Base-by-base conservation (phyloP, 1,140 invertebrate species). In the Magallana ariakensis region DNA sequence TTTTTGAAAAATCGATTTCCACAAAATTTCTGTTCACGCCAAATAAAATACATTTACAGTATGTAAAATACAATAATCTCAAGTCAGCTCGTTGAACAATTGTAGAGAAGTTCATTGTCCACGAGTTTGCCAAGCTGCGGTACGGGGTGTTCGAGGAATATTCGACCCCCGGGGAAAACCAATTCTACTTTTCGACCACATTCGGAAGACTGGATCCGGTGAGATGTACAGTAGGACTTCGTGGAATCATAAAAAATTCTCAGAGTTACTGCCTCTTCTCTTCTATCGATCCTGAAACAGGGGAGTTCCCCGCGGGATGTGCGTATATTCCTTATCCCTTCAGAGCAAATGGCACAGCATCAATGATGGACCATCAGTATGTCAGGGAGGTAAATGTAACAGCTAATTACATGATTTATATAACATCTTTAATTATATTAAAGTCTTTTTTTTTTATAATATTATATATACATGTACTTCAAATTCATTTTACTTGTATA, bases 91-190 rank as follows among this genome's bases (percentile, higher is more conserved):
- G 5, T 46, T 46, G 33, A 46, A 2, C 2, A 2, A 2, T 82
- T 75, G 11, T 53, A 95, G 96, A 94, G 19, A 94, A 95, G 86
- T 92, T 94, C 15, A 92, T 97, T 11, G 95, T 96, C 1, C 96
- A 95, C 87, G 95, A 97, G 92, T 97, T 96, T 95, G 96, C 96
- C 0, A 96, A 96, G 90, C 96, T 96, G 90, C 95, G 96, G 0
- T 97, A 96, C 93, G 96, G 96, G n/a, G 96, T 97, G 4, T 97
- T 97, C 92, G 96, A 96, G 88, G 96, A 97, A 93, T 95, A 96
- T 86, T 96, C 96, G 0, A 96, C 95, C 86, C 89, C 93, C 11
- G 95, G 95, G 19, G 96, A 96, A 93, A 94, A 90, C 0, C 60
- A 89, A 26, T 93, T 89, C 70, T 92, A 91, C 83, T 91, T 87